These are phyloP conservation scores for Aphrophora alni DNA, from an alignment of 2,888 invertebrate species.

Conservation along the genomic window DNA sequence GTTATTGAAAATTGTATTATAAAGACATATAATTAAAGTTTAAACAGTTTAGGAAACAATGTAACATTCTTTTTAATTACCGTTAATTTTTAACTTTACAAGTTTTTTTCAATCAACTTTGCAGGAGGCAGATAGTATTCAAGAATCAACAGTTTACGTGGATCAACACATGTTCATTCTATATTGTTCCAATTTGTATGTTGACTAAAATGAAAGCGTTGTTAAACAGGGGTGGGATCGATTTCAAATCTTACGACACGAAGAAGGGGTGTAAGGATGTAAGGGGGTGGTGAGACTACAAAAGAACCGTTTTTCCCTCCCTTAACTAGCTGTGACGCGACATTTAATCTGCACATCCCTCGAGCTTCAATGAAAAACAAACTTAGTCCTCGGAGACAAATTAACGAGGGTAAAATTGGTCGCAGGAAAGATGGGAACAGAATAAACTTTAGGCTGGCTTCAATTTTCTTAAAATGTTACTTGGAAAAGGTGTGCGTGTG, in stretches of 20 bases:
- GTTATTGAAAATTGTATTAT: too few relatives aligned
- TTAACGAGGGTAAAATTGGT: background rate
- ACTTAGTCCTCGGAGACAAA: constrained; percentile 1
- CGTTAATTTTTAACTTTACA: too few relatives aligned
- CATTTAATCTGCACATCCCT: constrained; percentile 6
- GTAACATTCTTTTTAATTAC: too few relatives aligned
- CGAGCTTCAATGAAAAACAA: constrained; percentile 9
- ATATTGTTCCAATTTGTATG: background rate
- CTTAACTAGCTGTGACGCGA: constrained; percentile 6
- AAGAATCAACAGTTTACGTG: background rate
- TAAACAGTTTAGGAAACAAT: too few relatives aligned
- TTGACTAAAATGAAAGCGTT: background rate
- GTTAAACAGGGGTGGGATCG: background rate
- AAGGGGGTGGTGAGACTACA: background rate
- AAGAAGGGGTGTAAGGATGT: background rate
- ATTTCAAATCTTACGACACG: background rate
- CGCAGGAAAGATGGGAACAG: background rate
- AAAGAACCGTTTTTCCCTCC: background rate
- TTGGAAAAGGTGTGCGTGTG: background rate
- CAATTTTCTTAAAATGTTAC: background rate
- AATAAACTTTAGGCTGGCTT: background rate
- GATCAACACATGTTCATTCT: background rate
- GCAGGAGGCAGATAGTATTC: background rate
- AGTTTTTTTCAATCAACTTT: background rate
- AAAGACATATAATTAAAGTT: too few relatives aligned